Evolutionary conservation across 2,888 invertebrate genomes (phyloP).

Genomic region (Pyrrhia umbra): DNA sequence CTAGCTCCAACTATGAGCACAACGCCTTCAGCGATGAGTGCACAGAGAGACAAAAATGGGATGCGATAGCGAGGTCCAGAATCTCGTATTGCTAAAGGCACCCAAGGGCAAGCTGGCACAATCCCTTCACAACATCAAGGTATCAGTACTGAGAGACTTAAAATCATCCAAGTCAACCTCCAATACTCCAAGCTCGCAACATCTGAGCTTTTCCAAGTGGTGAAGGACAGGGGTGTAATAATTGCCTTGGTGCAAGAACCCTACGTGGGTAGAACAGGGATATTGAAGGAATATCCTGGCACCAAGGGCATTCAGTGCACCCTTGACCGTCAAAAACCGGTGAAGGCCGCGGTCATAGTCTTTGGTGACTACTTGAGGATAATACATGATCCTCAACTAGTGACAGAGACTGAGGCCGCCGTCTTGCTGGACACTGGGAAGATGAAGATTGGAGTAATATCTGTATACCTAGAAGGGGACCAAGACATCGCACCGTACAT

Average conservation of each 20-base stretch:
- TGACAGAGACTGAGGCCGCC: slow-evolving; percentile 55
- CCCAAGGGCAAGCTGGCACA: not conserved
- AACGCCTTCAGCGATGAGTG: slow-evolving; percentile 31
- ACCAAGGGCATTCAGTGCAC: slow-evolving; percentile 56
- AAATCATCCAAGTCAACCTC: slow-evolving; percentile 55
- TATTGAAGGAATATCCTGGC: slow-evolving; percentile 42
- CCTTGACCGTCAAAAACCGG: slow-evolving; percentile 45
- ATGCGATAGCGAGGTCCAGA: slow-evolving; percentile 48
- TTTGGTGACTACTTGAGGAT: slow-evolving; percentile 42
- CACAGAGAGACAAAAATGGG: slow-evolving; percentile 48
- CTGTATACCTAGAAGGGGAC: slow-evolving; percentile 55
- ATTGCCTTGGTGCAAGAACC: slow-evolving; percentile 64
- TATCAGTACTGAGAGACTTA: not conserved
- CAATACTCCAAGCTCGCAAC: slow-evolving; percentile 55
- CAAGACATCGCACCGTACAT: slow-evolving; percentile 17
- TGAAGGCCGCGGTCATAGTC: slow-evolving; percentile 57
- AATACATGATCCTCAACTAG: slow-evolving; percentile 51
- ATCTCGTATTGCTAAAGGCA: slow-evolving; percentile 53
- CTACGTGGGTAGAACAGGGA: slow-evolving; percentile 53
- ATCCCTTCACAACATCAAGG: not conserved
- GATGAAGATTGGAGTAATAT: slow-evolving; percentile 40
- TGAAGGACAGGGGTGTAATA: not conserved
- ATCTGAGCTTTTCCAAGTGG: slow-evolving; percentile 48
- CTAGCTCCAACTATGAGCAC: not conserved
- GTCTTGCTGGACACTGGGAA: slow-evolving; percentile 27